Conservation (phyloP, 1,140 invertebrate species). For the Brachionus sp. region DNA sequence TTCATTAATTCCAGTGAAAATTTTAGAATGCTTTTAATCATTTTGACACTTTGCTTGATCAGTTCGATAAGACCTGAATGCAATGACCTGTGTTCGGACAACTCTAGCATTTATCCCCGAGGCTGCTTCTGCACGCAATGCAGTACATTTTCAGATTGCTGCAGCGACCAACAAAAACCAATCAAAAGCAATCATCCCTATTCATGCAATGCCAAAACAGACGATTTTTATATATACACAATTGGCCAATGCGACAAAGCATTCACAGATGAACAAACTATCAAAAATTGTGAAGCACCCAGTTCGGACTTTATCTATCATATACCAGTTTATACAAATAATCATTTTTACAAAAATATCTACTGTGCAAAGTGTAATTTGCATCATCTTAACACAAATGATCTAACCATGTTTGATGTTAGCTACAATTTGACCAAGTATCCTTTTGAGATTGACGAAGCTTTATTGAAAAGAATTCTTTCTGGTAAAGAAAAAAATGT, state of each 20-base stretch:
- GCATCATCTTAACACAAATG: background rate
- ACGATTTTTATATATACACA: background rate
- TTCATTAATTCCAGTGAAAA: too few species aligned
- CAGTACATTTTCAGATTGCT: background rate
- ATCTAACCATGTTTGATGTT: background rate
- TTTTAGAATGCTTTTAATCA: background rate
- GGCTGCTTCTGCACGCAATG: slow-evolving; percentile 25
- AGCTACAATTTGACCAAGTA: background rate
- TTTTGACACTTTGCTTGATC: background rate
- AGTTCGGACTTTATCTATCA: background rate
- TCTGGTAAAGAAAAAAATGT: background rate
- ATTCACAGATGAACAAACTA: background rate
- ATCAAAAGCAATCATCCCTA: background rate
- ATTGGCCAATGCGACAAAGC: background rate
- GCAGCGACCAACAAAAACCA: background rate
- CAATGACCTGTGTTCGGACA: background rate
- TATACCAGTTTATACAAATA: background rate
- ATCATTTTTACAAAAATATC: background rate
- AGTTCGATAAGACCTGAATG: background rate
- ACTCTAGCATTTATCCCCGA: background rate
- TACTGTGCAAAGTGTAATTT: background rate
- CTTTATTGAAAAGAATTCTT: background rate
- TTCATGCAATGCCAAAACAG: background rate
- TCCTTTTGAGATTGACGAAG: background rate
- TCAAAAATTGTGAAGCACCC: background rate